Conservation (phyloP, 2,113 vertebrate genomes). For the Bucco capensis region DNA sequence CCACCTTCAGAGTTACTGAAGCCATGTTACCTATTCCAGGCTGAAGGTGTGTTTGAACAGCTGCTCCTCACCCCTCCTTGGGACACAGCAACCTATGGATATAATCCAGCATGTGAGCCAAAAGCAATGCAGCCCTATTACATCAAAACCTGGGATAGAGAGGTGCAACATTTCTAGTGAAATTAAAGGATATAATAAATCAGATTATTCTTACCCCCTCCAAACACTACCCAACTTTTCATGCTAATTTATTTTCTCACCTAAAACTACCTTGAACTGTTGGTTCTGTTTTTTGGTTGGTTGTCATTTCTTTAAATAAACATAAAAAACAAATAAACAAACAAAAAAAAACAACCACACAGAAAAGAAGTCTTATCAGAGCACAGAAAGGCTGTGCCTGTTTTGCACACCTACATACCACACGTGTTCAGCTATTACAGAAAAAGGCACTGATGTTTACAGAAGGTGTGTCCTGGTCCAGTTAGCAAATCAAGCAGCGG, state of each 20-base stretch:
- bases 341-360: too few relatives aligned
- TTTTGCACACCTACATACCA: neutral
- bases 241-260: neutral
- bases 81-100: neutral
- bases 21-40: accelerated
- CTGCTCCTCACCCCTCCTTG: neutral
- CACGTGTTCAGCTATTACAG: neutral
- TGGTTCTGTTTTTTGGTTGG: neutral
- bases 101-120: accelerated
- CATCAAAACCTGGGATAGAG: neutral
- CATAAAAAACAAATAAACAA: too few relatives aligned
- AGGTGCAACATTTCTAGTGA: accelerated
- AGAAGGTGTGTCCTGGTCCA: neutral
- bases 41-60: accelerated
- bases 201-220: neutral
- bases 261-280: neutral
- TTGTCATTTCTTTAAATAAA: too few relatives aligned
- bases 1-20: neutral
- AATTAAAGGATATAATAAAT: neutral
- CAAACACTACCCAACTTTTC: neutral
- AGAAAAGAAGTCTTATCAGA: neutral
- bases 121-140: neutral
- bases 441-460: neutral
- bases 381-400: neutral
- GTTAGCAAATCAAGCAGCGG: neutral